Conservation (phyloP, 1,140 invertebrate species). For the Teleogryllus occipitalis region DNA sequence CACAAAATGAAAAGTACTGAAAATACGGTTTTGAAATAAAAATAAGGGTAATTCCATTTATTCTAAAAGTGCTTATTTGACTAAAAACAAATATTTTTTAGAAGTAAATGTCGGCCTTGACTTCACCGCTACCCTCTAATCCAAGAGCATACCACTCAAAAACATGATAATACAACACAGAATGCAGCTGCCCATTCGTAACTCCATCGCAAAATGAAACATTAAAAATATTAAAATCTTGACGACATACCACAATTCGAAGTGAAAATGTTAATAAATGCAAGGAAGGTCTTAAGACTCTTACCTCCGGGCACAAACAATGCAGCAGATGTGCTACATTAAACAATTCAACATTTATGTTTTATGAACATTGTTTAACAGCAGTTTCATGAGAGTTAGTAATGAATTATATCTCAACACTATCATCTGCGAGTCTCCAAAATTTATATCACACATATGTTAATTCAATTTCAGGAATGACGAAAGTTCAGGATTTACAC, state of each 20-base stretch:
- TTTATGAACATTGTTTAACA: slow-evolving; percentile 6
- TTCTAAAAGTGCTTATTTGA: no score
- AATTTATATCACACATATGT: neutral
- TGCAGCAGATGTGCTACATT: slow-evolving; percentile 15
- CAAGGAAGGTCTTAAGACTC: neutral
- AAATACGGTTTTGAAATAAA: no score
- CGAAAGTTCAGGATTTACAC: neutral
- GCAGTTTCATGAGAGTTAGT: neutral
- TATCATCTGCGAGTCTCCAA: neutral
- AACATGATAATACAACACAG: neutral
- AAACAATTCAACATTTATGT: slow-evolving; percentile 11
- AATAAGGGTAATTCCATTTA: no score
- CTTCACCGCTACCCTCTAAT: neutral
- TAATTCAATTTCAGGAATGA: neutral
- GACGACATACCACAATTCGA: neutral
- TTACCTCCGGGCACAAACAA: slow-evolving; percentile 13
- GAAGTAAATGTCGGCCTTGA: neutral
- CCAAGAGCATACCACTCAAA: no score
- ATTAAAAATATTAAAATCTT: neutral
- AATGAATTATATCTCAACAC: neutral
- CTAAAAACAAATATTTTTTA: no score
- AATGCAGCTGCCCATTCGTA: neutral
- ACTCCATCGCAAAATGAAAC: neutral
- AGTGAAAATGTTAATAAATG: no score
- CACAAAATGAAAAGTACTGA: neutral